Conservation (phyloP, 2,888 invertebrate genomes). For the Cephus pulcher region DNA sequence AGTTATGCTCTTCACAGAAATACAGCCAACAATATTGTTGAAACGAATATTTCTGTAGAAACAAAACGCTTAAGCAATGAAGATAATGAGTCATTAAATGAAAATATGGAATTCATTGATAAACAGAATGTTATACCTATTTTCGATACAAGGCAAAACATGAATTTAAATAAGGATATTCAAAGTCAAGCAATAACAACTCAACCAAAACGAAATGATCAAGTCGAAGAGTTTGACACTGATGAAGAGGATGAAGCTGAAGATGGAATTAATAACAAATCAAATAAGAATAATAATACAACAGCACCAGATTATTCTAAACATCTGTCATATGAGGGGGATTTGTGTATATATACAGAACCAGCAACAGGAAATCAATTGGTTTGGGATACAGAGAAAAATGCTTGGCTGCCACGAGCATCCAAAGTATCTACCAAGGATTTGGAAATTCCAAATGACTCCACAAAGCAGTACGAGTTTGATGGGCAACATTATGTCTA, state of each 20-base stretch:
- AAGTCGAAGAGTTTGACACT: constrained; percentile 46
- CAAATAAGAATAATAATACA: constrained; percentile 1
- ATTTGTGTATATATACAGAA: constrained; percentile 80
- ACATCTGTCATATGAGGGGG: constrained; percentile 78
- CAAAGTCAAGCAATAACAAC: neutral
- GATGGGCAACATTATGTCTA: constrained; percentile 64
- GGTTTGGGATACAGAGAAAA: constrained; percentile 70
- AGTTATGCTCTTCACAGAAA: neutral
- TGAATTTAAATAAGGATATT: neutral
- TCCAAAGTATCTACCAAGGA: constrained; percentile 10
- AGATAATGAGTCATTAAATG: neutral
- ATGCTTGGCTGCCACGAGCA: constrained; percentile 51
- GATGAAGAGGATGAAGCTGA: constrained; percentile 40
- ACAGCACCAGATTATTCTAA: constrained; percentile 59
- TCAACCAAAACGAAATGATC: neutral
- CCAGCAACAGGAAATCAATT: constrained; percentile 77
- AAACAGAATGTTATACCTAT: neutral
- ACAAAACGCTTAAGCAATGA: neutral
- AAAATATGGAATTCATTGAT: neutral
- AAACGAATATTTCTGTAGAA: neutral
- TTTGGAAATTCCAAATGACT: constrained; percentile 30
- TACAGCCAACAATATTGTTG: neutral
- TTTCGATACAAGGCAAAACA: neutral
- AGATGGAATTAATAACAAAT: constrained; percentile 12
- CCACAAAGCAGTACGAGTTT: constrained; percentile 53